Base-by-base conservation (phyloP, 2,797 vertebrate genomes). In the Setipinna tenuifilis region DNA sequence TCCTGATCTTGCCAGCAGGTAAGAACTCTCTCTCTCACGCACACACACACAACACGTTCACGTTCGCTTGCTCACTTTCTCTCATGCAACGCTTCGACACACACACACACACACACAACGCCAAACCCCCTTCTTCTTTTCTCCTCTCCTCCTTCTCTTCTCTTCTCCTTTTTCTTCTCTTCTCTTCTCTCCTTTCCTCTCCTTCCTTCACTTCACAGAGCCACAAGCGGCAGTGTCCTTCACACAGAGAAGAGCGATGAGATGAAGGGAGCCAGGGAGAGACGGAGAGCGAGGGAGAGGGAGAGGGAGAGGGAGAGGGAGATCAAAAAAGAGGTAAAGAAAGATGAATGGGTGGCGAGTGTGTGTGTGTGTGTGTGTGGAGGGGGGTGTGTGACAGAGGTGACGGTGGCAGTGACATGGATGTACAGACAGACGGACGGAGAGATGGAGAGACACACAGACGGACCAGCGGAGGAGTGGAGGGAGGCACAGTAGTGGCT, bases 191-290 rank as follows among this genome's bases (percentile, higher is more conserved):
- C n/a, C 10, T 28, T 12, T 31, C 25, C 14, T 31, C 25, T 31
- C 25, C 11, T 31, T 71, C 14, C 65, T 71, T 28, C 65, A 71
- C 65, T 71, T 35, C 65, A 35, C 28, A 71, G 65, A 71, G 65
- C 25, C 65, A 71, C 65, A 31, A 71, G 28, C 65, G 14, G 23
- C 65, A 71, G 65, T 71, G 65, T 71, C 65, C 65, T 71, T 71
- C 65, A 71, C 65, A 31, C 28, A 88, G 88, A 88, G 88, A 89
- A 85, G 87, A 91, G 89, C 82, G 82, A 23, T 4, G 87, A 31
- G 44, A 81, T 17, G 35, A 31, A 31, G 61, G 10, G 62, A 23
- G 9, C 1, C n/a, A 65, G 65, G 12, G 65, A 14, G 65, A 16
- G 65, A 31, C 14, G 14, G 65, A 71, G 25, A 71, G 11, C 28